These are phyloP conservation scores for Musca domestica DNA, from an alignment of 1,140 invertebrate species.

Conservation along the genomic window DNA sequence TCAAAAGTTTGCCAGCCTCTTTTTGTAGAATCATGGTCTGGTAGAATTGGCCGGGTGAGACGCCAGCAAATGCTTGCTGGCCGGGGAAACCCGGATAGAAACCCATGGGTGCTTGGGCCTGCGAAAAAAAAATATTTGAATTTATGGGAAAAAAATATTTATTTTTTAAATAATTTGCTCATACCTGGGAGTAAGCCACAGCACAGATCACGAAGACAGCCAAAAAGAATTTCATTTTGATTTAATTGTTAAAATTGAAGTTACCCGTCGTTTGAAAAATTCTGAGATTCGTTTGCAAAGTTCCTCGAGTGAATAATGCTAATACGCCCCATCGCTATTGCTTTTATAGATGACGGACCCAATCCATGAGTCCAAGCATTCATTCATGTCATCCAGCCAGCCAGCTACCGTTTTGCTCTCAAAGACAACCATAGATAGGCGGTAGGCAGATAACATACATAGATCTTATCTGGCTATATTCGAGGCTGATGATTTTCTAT, in stretches of 20 bases:
- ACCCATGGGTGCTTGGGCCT: neutral
- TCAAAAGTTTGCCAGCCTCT: constrained; percentile 39
- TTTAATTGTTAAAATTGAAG: neutral
- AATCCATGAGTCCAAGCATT: too few species aligned
- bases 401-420: too few species aligned
- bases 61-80: neutral
- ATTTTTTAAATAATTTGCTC: neutral
- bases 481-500: too few species aligned
- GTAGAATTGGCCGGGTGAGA: constrained; percentile 8
- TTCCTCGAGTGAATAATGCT: constrained; percentile 1
- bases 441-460: neutral
- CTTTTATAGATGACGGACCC: constrained; percentile 1
- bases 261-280: too few species aligned
- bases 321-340: neutral
- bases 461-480: too few species aligned
- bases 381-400: too few species aligned
- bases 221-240: constrained; percentile 3
- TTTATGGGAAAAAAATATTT: neutral
- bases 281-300: neutral
- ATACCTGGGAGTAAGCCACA: neutral
- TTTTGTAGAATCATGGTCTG: constrained; percentile 29
- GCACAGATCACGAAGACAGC: neutral
- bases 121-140: neutral
- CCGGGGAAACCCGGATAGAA: neutral
- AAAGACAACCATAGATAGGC: too few species aligned